Base-by-base conservation (phyloP, 2,113 vertebrate genomes). In the Petrocephalus zakoni region DNA sequence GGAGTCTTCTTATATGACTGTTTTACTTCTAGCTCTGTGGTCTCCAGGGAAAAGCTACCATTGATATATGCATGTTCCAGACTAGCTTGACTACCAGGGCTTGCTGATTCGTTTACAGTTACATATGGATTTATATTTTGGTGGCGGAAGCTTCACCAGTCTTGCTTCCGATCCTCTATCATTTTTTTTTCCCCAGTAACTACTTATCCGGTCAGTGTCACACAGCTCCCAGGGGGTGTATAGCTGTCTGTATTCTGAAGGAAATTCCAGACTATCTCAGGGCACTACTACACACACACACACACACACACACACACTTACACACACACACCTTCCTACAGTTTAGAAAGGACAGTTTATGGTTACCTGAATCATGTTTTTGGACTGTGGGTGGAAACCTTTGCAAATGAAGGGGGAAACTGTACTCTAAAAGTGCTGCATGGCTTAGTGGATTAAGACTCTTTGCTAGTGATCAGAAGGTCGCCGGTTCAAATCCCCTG, bases 51-150 rank as follows among this genome's bases (percentile, higher is more conserved):
- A 88, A 93, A 88, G 90, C 92, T 91, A 89, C 89, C 88, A 87
- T 92, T 91, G 92, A 90, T 91, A 92, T 93, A 91, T 91, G 88
- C 89, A 81, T 78, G 72, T 92, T 93, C 68, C 93, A 92, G 90
- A 90, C 53, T 52, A 92, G 91, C 89, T 91, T 92, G 91, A 93
- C 64, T 81, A 88, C 13, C 68, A 17, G 25, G 55, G 8, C 87
- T 11, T 29, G 49, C 49, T 55, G 49, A 15, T 55, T 25, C 15
- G 11, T 55, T 88, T 88, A 29, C 72, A 25, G 11, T 34, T 37
- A 22, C 72, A 46, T 75, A 49, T 78, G 61, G 72, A n/a, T 61
- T 21, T 29, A 29, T 37, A 29, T 52, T 51, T 72, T 52, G 46
- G 47, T 29, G 46, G 47, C 17, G 47, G 47, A 87, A 42, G 64